Percentiles rank a stretch among this genome's conserved stretches.
phyloP scores from a whole-genome alignment of 2,888 invertebrate genomes.

The Notodonta dromedarius region DNA sequence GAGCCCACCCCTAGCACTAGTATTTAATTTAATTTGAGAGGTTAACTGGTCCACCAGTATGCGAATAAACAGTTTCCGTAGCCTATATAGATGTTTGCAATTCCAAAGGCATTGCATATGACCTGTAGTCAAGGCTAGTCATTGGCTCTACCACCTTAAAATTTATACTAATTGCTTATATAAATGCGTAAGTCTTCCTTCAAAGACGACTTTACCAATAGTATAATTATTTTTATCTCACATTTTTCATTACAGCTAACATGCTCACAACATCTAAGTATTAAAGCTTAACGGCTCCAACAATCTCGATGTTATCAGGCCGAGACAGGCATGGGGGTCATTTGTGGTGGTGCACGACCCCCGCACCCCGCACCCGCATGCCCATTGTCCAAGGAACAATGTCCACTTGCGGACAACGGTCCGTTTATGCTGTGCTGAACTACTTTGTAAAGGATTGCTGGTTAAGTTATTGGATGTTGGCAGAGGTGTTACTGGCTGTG shows the following conservation, averaged over 20 bases:
- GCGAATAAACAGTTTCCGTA: too few relatives aligned
- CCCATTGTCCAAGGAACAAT: constrained; percentile 69
- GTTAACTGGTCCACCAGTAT: too few relatives aligned
- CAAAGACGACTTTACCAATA: too few relatives aligned
- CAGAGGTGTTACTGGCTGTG: neutral
- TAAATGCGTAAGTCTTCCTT: too few relatives aligned
- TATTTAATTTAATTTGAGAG: too few relatives aligned
- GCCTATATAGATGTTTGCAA: too few relatives aligned
- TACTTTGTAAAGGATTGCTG: constrained; percentile 34
- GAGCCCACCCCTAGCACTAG: too few relatives aligned
- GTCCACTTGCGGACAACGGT: constrained; percentile 53
- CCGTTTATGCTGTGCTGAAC: constrained; percentile 40
- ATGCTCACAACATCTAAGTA: constrained; percentile 45
- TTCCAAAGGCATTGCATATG: too few relatives aligned
- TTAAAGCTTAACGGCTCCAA: constrained; percentile 61
- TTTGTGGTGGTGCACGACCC: constrained; percentile 61
- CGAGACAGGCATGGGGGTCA: constrained; percentile 65
- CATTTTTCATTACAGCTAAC: constrained; percentile 2
- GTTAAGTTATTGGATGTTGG: neutral
- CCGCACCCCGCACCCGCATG: constrained; percentile 57
- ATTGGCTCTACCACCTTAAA: too few relatives aligned
- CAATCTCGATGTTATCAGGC: constrained; percentile 65
- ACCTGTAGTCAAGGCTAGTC: too few relatives aligned
- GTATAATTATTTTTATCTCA: constrained; percentile 1
- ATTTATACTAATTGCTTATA: too few relatives aligned